Percentiles rank a stretch among this genome's conserved stretches.
phyloP scores from a whole-genome alignment of 2,113 vertebrate species.

The Struthidea cinerea region DNA sequence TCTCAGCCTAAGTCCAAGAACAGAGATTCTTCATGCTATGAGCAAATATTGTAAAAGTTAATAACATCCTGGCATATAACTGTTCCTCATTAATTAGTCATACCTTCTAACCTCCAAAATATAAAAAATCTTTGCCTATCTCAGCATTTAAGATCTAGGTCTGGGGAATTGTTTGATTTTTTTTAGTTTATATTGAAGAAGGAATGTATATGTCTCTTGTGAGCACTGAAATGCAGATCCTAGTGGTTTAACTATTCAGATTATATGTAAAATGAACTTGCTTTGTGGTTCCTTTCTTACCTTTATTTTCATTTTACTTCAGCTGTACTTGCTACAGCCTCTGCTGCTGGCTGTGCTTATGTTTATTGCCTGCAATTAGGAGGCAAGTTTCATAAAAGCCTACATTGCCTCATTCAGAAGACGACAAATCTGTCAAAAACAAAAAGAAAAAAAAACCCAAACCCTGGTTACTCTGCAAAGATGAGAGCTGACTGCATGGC shows the following conservation, averaged over 20 bases:
- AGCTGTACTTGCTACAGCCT: background rate
- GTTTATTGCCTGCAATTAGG: constrained; percentile 53
- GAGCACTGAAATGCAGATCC: background rate
- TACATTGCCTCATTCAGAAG: background rate
- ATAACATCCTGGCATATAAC: background rate
- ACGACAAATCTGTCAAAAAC: background rate
- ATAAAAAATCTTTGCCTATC: background rate
- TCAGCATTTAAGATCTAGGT: background rate
- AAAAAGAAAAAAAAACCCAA: background rate
- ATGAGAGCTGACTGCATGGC: constrained; percentile 27
- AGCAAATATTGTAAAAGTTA: constrained; percentile 12
- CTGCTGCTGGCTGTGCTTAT: constrained; percentile 5
- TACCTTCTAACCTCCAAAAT: background rate
- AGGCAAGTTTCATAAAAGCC: constrained; percentile 29
- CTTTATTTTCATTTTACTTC: constrained; percentile 34
- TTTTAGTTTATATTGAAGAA: background rate
- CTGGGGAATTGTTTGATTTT: background rate
- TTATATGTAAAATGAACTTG: background rate
- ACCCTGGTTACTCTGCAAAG: constrained; percentile 14
- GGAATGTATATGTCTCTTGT: background rate
- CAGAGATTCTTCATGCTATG: background rate
- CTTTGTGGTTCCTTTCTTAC: background rate
- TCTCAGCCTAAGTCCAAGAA: background rate
- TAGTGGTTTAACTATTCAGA: background rate
- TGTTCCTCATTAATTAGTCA: constrained; percentile 11